Evolutionary conservation across 2,113 vertebrate genomes (phyloP), one percentile per base, ranked within the genome.

Genomic region (Struthidea cinerea): DNA sequence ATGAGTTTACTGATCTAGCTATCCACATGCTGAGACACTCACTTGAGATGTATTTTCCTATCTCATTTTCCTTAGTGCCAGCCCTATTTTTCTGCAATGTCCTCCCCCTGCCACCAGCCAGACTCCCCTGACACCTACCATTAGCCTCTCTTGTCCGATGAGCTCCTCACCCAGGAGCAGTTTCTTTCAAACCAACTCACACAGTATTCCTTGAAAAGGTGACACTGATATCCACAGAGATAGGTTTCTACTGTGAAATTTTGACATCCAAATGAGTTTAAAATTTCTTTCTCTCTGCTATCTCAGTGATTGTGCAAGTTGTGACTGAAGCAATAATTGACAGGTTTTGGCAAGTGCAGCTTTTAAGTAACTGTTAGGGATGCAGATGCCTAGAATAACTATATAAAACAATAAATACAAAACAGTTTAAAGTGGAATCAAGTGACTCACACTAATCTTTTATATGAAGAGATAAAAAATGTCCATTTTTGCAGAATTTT

Each of bases 291-390:
- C 52, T 75, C 53, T 83, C 30, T 89, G 41, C 44, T 76, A 2
- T 61, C 37, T 84, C 20, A 4, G 37, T 81, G 78, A 78, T 37
- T 85, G 32, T 71, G 68, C 60, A 89, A 95, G 70, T 91, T 95
- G 53, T 91, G 89, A 82, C 73, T 90, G 73, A 84, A 61, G 35
- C 47, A 89, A 18, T 94, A 93, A 95, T 65, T 82, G 69, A 82
- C 44, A 42, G 39, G 35, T 67, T 94, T 94, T 55, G 87, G 44
- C 50, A 93, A 93, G 47, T 42, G 21, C 15, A 81, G 26, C 17
- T 94, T 94, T 78, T 47, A 75, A 63, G 28, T 67, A 67, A 67
- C 61, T 64, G 59, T 44, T 88, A 69, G 84, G 83, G 32, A 57
- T 21, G 35, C 28, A 84, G 69, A 82, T 79, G 61, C 42, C 73